Base-by-base conservation (phyloP, 2,113 vertebrate species). In the Hippocampus abdominalis region DNA sequence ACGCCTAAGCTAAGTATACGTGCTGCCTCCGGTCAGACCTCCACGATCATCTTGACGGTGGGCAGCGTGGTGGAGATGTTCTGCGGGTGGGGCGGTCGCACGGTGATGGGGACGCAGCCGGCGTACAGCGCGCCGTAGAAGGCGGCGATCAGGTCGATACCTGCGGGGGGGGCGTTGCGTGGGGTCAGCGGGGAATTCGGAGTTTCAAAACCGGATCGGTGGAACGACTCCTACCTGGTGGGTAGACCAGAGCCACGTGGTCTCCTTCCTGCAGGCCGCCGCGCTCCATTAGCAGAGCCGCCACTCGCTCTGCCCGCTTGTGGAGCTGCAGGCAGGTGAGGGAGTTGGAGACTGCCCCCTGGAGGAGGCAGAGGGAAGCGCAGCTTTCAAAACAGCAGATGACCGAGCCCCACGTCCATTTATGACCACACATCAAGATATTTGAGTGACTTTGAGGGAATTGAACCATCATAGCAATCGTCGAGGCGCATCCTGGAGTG, bases 1-100 rank as follows among this genome's bases (percentile, higher is more conserved):
- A 32, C 3, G 29, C 29, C 29, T 4, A 32, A 32, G 29, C 29
- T 32, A 32, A 32, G 51, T 53, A 10, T 8, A 42, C 8, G 51
- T 5, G 4, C 29, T 32, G n/a, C 8, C 21, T 21, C 7, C 46
- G 6, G 11, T 69, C 90, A 89, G 80, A 99, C 97, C 95, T 99
- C 96, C 64, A 99, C 96, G 9, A 99, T 98, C 97, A 99, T 99
- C 93, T 98, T 98, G 87, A 98, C 97, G 0, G 97, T 99, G 64
- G 97, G 97, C 75, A 99, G 84, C 0, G 96, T 99, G 2, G 96
- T 99, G 66, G 96, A 93, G 18, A 99, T 98, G 91, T 99, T 98
- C 92, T 99, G 97, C 3, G 97, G 97, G 49, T 98, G 97, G 0
- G 97, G 97, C 10, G 97, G 97, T 10, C 97, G 93, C 66, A 99